Percentiles rank a stretch among this genome's conserved stretches.
Conservation (phyloP, 2,113 vertebrate species). For the Podiceps cristatus region DNA sequence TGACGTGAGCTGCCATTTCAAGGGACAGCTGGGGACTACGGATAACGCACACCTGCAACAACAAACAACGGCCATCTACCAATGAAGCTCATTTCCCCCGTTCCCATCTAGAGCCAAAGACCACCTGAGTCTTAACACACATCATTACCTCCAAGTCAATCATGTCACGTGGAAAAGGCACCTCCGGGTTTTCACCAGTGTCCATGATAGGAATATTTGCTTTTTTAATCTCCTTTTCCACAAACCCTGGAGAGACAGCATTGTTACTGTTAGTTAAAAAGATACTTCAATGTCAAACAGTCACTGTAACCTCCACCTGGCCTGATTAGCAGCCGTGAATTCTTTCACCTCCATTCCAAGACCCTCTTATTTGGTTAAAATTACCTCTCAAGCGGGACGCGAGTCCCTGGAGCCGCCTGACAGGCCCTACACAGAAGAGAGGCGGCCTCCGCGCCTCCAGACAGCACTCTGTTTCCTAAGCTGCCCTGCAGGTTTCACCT, state of each 20-base stretch:
- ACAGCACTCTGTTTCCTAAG: accelerated
- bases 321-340: not conserved
- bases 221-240: slow-evolving; percentile 98
- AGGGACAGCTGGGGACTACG: not conserved
- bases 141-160: slow-evolving; percentile 94
- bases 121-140: not conserved
- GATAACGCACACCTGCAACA: not conserved
- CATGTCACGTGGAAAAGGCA: slow-evolving; percentile 97
- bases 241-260: slow-evolving; percentile 85
- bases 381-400: accelerated
- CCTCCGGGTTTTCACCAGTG: slow-evolving; percentile 97
- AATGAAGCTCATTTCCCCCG: accelerated
- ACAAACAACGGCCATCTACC: accelerated
- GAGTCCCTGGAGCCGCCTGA: accelerated
- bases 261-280: not conserved
- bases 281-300: not conserved
- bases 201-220: slow-evolving; percentile 91
- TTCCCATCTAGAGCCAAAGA: not conserved
- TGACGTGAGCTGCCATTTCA: not conserved
- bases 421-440: too few relatives aligned
- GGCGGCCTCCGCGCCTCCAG: accelerated
- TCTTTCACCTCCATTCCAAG: not conserved
- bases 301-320: not conserved
- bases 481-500: not conserved
- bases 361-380: accelerated